Evolutionary conservation across 2,797 vertebrate genomes (phyloP), one percentile per base, ranked within the genome.

Genomic region (Melanotaenia pygmaea): DNA sequence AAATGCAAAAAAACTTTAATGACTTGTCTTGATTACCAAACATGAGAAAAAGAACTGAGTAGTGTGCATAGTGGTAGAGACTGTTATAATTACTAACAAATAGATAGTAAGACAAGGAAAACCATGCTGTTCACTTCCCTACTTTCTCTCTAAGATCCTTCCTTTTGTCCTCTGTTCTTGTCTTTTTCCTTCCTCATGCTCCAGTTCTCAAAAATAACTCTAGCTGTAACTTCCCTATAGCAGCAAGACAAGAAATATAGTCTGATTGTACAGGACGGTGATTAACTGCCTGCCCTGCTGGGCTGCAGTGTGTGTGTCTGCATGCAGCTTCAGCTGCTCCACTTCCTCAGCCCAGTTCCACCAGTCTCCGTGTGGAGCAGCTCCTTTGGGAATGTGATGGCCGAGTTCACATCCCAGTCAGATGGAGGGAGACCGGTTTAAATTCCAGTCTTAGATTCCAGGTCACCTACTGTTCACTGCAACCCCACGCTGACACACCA

Each of bases 121-220:
- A 40, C 11, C 12, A 3, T 40, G 38, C 22, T 67, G 13, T 1
- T 34, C 9, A 35, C 34, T 43, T 37, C 24, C 10, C 47, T 3
- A 40, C 43, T 0, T 50, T 32, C 30, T 24, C 4, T 40, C n/a
- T 61, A 38, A 45, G 2, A 47, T 59, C 18, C 28, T 1, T 16
- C 5, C 37, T 11, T 50, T 50, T 38, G 0, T 38, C 32, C 40
- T 54, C 53, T 62, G 0, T 2, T 22, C 3, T 35, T 26, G 35
- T 53, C 45, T 26, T 34, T 32, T 24, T 64, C 50, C 16, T 70
- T 11, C 56, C 20, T 76, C 63, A 38, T 76, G 82, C 76, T 80
- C 84, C 70, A 86, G 1, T 85, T 83, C 69, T 80, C 68, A 59
- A 72, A 85, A 86, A 83, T 85, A 86, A 65, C 64, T 78, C 7